Conservation (phyloP, 2,113 vertebrate species). For the Setophaga kirtlandii region DNA sequence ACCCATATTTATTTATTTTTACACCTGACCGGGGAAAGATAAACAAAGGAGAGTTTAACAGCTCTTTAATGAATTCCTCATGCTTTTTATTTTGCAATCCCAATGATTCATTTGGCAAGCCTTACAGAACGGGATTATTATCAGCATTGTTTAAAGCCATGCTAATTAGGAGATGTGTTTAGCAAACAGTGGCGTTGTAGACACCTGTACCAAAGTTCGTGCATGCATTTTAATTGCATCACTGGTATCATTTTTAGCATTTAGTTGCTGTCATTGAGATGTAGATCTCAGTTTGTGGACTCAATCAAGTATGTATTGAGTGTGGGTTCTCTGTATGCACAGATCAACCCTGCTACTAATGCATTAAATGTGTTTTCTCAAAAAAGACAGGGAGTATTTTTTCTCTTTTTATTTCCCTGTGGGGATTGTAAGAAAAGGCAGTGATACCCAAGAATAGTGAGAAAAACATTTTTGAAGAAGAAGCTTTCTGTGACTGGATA, state of each 20-base stretch:
- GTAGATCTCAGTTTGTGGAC: background rate
- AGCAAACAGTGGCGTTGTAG: background rate
- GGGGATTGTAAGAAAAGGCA: background rate
- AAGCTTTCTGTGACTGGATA: background rate
- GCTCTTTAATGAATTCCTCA: conserved; percentile 61
- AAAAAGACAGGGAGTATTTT: background rate
- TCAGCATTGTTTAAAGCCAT: conserved; percentile 67
- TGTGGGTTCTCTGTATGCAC: background rate
- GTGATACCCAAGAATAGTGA: background rate
- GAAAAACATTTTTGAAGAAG: background rate
- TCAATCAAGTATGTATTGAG: conserved; percentile 21
- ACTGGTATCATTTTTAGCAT: background rate
- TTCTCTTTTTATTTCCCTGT: background rate
- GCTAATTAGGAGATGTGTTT: conserved; percentile 62
- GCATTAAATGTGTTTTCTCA: background rate
- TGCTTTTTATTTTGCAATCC: conserved; percentile 47
- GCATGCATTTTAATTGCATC: background rate
- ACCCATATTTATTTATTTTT: conserved; percentile 42
- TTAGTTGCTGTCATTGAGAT: background rate
- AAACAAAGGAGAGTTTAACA: conserved; percentile 74
- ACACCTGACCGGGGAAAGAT: conserved; percentile 53
- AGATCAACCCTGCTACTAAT: background rate
- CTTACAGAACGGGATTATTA: conserved; percentile 40
- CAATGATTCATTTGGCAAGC: conserved; percentile 38
- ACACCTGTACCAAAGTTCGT: conserved; percentile 66